Percentiles rank a stretch among this genome's conserved stretches.
Evolutionary conservation across 2,797 vertebrate species (phyloP).

Genomic region (Podarcis lilfordi): DNA sequence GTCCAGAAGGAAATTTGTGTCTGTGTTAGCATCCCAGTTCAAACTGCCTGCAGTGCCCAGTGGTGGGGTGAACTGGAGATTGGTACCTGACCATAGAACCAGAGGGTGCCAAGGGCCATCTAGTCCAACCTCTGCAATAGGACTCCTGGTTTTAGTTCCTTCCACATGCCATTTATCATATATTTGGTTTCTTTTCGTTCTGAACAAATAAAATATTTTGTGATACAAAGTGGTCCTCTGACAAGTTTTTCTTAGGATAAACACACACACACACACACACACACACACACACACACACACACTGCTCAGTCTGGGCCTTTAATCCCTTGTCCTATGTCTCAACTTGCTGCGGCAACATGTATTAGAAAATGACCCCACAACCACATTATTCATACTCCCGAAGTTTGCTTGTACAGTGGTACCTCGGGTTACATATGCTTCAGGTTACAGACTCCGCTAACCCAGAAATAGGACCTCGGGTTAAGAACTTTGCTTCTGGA

Average conservation of each 20-base stretch:
- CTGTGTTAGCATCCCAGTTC: background rate
- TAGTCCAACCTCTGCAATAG: background rate
- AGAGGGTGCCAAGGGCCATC: background rate
- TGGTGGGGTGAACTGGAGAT: background rate
- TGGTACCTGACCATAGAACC: background rate
- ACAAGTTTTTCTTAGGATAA: background rate
- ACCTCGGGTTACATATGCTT: no score
- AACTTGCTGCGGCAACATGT: background rate
- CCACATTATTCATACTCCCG: background rate
- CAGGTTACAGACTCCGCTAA: no score
- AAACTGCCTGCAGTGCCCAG: background rate
- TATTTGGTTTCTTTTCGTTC: background rate
- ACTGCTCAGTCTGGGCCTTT: background rate
- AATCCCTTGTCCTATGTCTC: background rate
- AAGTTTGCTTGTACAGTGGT: background rate
- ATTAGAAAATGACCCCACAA: background rate
- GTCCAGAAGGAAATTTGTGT: background rate
- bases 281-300: no score
- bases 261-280: no score
- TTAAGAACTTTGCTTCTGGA: no score
- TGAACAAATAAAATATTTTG: background rate
- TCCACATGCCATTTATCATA: background rate
- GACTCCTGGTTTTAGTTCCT: no score
- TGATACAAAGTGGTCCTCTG: no score
- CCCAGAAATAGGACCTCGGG: no score